A percentile compares a stretch with the other conserved stretches of the same genome.
Conservation (phyloP, 2,113 vertebrate species). For the Sphyrna mokarran region DNA sequence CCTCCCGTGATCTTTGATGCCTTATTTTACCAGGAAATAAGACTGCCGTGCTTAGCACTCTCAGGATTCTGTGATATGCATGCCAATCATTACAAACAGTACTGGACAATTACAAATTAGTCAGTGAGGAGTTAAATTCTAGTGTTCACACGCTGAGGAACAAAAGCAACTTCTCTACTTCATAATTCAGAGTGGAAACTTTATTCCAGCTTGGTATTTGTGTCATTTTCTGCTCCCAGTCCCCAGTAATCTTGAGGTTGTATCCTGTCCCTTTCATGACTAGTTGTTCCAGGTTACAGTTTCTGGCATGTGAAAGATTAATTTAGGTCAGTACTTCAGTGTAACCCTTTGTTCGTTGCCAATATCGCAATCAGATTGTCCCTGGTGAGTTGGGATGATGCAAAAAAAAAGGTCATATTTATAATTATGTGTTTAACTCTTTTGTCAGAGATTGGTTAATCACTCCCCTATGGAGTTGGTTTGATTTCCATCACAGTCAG, state of each 20-base stretch:
- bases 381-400: conserved; percentile 5
- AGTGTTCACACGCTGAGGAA: background rate
- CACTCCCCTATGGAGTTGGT: background rate
- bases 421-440: conserved; percentile 10
- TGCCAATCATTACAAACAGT: background rate
- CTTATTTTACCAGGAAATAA: background rate
- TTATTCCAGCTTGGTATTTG: background rate
- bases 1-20: background rate
- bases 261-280: background rate
- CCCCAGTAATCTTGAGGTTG: background rate
- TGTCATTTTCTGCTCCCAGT: background rate
- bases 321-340: conserved; percentile 15
- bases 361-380: conserved; percentile 13
- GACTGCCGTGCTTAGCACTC: too few species aligned
- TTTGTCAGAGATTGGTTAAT: conserved; percentile 16
- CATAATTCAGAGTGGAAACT: background rate
- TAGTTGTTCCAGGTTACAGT: background rate
- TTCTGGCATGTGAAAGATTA: conserved; percentile 7
- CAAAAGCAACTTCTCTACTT: background rate
- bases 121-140: background rate
- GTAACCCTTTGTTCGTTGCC: background rate
- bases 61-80: background rate
- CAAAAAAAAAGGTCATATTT: background rate
- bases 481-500: conserved; percentile 24
- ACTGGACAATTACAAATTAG: background rate